These are phyloP conservation scores for Terebella lapidaria DNA, from an alignment of 2,888 invertebrate species.

Conservation along the genomic window DNA sequence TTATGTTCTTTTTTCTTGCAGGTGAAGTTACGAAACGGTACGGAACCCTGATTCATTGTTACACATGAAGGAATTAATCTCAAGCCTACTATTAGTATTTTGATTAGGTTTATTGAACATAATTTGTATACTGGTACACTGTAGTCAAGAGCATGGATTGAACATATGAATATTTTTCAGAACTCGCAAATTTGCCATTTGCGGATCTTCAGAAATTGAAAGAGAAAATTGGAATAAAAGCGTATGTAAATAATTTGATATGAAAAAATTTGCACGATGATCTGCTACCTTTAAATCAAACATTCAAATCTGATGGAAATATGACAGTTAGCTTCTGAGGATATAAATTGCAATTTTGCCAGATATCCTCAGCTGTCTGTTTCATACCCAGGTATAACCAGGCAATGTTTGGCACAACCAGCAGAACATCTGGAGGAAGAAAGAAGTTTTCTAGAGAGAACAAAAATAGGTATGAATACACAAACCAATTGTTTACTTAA, in stretches of 20 bases:
- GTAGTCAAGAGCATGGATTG: neutral
- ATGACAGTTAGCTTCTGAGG: no score
- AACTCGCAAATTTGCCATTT: constrained; percentile 69
- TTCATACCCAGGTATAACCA: neutral
- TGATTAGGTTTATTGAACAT: no score
- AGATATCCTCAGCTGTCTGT: no score
- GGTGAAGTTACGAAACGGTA: no score
- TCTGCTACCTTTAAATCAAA: no score
- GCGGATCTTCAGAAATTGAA: constrained; percentile 77
- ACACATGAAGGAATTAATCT: no score
- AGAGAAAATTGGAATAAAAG: constrained; percentile 73
- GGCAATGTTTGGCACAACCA: neutral
- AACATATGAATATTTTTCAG: constrained; percentile 32
- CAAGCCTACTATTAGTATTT: no score
- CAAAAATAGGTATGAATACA: neutral
- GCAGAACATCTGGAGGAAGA: neutral
- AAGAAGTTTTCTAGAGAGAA: neutral
- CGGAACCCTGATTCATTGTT: no score
- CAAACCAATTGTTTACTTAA: neutral
- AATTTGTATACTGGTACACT: neutral
- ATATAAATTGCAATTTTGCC: no score
- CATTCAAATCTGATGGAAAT: no score
- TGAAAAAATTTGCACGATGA: no score
- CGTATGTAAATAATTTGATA: constrained; percentile 63
- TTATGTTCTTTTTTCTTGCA: no score